Evolutionary conservation across 2,888 invertebrate species (phyloP), one percentile per base, ranked within the genome.

Genomic region (Allygus modestus): DNA sequence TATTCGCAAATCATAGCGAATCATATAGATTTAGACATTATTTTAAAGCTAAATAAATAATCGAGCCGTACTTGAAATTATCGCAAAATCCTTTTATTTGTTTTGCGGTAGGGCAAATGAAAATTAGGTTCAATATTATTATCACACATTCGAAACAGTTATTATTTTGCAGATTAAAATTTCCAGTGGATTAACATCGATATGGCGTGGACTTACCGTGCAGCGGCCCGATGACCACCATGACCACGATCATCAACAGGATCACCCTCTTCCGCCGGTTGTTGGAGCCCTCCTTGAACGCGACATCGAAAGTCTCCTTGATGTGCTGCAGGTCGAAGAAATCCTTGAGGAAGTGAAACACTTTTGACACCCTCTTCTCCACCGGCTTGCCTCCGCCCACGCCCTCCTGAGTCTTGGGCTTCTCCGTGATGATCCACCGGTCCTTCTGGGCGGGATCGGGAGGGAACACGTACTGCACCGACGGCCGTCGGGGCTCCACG

Each of bases 161-260:
- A n/a, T n/a, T n/a, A n/a, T n/a, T n/a, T n/a, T n/a, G n/a, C n/a
- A n/a, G n/a, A n/a, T n/a, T n/a, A n/a, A n/a, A n/a, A n/a, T n/a
- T n/a, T n/a, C n/a, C n/a, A n/a, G n/a, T n/a, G n/a, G n/a, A n/a
- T n/a, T n/a, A n/a, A n/a, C n/a, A n/a, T n/a, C n/a, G n/a, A n/a
- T n/a, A n/a, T n/a, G n/a, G n/a, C n/a, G n/a, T n/a, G n/a, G n/a
- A 90, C 94, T 94, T 90, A 96, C 97, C 97, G 89, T 96, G 96
- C 91, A 96, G 93, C 0, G 96, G 96, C 81, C 97, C 96, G 88
- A 96, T 96, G 86, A 96, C 96, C 61, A 96, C 96, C 92, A 96
- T 96, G 23, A 96, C 94, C 28, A 96, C 95, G 84, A 96, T 91
- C 92, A 96, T 96, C 37, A 97, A 92, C 91, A 96, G 93, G 87